phyloP scores from a whole-genome alignment of 2,113 vertebrate genomes.

The Crocuta crocuta region DNA sequence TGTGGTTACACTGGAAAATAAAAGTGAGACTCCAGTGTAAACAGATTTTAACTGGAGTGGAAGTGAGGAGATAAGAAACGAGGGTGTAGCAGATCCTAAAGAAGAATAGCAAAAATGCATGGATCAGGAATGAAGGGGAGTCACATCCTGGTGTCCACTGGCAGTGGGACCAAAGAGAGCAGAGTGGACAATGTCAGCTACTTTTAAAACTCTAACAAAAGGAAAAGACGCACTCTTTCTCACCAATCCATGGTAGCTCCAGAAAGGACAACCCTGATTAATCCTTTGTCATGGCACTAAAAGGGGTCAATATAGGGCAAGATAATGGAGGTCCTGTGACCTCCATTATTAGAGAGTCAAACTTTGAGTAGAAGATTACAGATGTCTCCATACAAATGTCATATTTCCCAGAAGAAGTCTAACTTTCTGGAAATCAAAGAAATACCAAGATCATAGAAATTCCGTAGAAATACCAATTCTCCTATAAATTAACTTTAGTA shows the following conservation, averaged over 20 bases:
- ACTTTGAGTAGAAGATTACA: constrained; percentile 77
- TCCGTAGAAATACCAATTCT: constrained; percentile 47
- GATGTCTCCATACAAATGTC: constrained; percentile 57
- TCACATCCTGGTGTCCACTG: neutral
- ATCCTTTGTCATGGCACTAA: constrained; percentile 74
- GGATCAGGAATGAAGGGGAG: neutral
- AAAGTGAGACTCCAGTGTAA: neutral
- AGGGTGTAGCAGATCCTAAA: neutral
- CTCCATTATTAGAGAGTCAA: constrained; percentile 69
- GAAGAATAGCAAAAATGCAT: rapidly evolving
- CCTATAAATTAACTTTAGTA: constrained; percentile 45
- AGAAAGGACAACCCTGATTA: constrained; percentile 58
- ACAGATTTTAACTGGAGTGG: neutral
- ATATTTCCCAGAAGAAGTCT: constrained; percentile 65
- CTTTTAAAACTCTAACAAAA: constrained; percentile 35
- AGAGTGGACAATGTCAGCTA: neutral
- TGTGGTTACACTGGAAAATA: neutral
- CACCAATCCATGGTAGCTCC: neutral
- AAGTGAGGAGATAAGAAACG: neutral
- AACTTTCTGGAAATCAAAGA: constrained; percentile 66
- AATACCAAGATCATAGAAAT: constrained; percentile 40
- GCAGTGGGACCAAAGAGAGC: neutral
- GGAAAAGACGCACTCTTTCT: neutral
- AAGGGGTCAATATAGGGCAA: constrained; percentile 74
- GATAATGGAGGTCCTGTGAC: constrained; percentile 60